phyloP scores from a whole-genome alignment of 1,140 invertebrate species.

The Augochlora pura region DNA sequence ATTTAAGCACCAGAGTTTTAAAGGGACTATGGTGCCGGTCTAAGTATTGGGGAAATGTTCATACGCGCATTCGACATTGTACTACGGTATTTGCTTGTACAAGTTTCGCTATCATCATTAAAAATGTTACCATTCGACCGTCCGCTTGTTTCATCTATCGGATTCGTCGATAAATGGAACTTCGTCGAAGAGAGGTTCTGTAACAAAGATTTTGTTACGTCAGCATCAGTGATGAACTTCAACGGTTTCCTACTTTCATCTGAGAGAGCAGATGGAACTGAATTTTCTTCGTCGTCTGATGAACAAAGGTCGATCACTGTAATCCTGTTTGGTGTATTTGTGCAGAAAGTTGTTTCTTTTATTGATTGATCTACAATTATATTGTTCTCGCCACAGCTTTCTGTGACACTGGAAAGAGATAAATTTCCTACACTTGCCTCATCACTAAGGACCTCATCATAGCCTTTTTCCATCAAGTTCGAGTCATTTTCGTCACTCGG shows the following conservation, averaged over 20 bases:
- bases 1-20: neutral
- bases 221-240: conserved; percentile 18
- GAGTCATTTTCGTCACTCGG: conserved; percentile 52
- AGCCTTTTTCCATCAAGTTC: conserved; percentile 56
- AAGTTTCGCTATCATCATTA: conserved; percentile 51
- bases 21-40: conserved; percentile 48
- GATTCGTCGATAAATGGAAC: conserved; percentile 56
- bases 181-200: conserved; percentile 47
- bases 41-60: conserved; percentile 54
- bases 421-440: conserved; percentile 6
- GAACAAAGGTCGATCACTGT: conserved; percentile 81
- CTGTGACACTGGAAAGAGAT: neutral
- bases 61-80: conserved; percentile 47
- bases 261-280: conserved; percentile 26
- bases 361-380: neutral
- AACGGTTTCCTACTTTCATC: conserved; percentile 70
- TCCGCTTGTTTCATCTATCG: conserved; percentile 51
- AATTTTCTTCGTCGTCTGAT: conserved; percentile 79
- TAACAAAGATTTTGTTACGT: conserved; percentile 33
- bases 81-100: conserved; percentile 44
- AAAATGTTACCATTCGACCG: conserved; percentile 58
- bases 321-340: conserved; percentile 60
- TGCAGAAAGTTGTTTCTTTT: conserved; percentile 25
- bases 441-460: conserved; percentile 37
- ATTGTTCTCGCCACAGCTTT: neutral